Evolutionary conservation across 2,888 invertebrate species (phyloP), one percentile per base, ranked within the genome.

Genomic region (Nowickia ferox): DNA sequence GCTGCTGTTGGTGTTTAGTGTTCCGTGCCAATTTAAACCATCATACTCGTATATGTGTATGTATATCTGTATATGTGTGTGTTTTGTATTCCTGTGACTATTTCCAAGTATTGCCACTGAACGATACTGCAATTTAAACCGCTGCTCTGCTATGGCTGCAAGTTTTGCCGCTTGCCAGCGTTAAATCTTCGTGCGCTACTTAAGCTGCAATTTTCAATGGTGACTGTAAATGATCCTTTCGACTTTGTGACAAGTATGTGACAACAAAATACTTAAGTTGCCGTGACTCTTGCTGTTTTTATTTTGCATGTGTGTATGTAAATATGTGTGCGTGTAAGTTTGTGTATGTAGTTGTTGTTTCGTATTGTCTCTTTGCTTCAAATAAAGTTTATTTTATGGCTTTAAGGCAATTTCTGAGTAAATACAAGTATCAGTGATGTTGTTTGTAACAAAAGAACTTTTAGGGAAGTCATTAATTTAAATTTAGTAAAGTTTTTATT

Each of bases 191-290:
- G n/a, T 76, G 63, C 71, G 17, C 51, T 72, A 57, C 66, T 71
- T 82, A 75, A 82, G 69, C 85, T 74, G 78, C 46, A 75, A 77
- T 82, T 85, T 85, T 71, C 82, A 40, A 66, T 82, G 78, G 74
- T 85, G 75, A 63, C 82, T 78, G 85, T 71, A 85, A 85, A 82
- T 85, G 82, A 85, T 85, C 85, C 82, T 82, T 75, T 82, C 75
- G 71, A 82, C 71, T 85, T 75, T 71, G 65, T 82, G 82, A 85
- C 81, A 85, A 85, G 81, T 85, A 82, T 85, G 81, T 85, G 85
- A 82, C 82, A 85, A 85, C 82, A 78, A 78, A 75, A 78, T 75
- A 75, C 85, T 82, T 82, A 75, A 59, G n/a, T 38, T 77, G 66
- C 51, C 51, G 44, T 77, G 66, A 77, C 72, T 66, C 30, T 44